Evolutionary conservation across 2,888 invertebrate species (phyloP).

Genomic region (Chironomus riparius): DNA sequence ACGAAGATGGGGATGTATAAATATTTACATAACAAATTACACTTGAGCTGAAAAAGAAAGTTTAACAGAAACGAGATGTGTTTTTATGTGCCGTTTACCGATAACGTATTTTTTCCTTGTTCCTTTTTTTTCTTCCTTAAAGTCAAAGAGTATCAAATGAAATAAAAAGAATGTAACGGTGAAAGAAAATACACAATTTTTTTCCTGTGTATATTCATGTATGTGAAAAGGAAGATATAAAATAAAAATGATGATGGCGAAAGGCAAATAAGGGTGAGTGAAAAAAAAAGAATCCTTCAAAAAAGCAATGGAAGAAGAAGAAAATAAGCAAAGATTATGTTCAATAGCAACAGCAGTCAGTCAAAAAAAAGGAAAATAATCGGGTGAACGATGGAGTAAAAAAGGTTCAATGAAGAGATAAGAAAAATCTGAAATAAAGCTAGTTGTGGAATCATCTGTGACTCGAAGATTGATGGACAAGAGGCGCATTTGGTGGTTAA

Average conservation of each 20-base stretch:
- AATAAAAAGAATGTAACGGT: neutral
- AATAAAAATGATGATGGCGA: neutral
- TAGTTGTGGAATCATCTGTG: too few species aligned
- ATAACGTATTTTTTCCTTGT: neutral
- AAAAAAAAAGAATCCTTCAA: too few species aligned
- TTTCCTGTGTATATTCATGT: neutral
- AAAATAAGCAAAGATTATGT: too few species aligned
- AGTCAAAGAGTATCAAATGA: slow-evolving; percentile 6
- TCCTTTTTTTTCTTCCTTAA: neutral
- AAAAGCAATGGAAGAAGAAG: too few species aligned
- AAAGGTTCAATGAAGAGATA: too few species aligned
- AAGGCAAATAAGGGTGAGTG: neutral
- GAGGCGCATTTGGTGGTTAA: too few species aligned
- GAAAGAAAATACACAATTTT: neutral
- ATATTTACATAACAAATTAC: slow-evolving; percentile 23
- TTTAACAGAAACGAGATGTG: slow-evolving; percentile 11
- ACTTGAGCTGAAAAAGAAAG: neutral
- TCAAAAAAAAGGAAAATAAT: too few species aligned
- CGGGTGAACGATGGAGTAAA: too few species aligned
- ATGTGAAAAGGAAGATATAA: too few species aligned
- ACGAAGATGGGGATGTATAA: slow-evolving; percentile 10
- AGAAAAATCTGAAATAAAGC: too few species aligned
- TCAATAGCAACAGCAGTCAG: too few species aligned
- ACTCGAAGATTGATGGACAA: too few species aligned
- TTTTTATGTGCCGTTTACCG: slow-evolving; percentile 18